phyloP scores from a whole-genome alignment of 2,113 vertebrate genomes.

The Dicerorhinus sumatrensis region DNA sequence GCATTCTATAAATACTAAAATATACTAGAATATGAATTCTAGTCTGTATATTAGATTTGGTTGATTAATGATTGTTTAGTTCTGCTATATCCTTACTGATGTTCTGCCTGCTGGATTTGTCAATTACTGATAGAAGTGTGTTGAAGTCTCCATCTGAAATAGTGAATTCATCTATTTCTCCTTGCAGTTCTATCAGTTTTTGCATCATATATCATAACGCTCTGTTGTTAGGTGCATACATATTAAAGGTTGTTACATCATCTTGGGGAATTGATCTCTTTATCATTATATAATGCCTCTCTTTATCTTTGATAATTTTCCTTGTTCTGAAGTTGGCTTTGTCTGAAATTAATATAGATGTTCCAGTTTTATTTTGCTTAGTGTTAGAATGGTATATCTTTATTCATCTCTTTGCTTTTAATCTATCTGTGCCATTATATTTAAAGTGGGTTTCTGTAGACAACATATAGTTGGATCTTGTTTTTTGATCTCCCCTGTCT shows the following conservation, averaged over 20 bases:
- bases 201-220: neutral
- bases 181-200: neutral
- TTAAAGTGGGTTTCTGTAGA: too few species aligned
- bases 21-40: neutral
- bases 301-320: neutral
- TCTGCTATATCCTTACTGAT: neutral
- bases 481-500: neutral
- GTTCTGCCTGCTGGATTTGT: neutral
- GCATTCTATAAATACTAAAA: neutral
- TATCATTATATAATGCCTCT: neutral
- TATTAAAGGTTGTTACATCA: neutral
- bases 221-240: neutral
- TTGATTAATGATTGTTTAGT: neutral
- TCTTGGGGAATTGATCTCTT: neutral
- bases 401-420: too few species aligned
- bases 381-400: too few species aligned
- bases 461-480: too few species aligned
- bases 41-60: neutral
- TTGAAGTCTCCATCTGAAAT: neutral
- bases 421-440: too few species aligned
- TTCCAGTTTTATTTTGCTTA: too few species aligned
- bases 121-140: neutral
- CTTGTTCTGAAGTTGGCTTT: neutral
- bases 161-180: neutral
- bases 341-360: neutral